These are phyloP conservation scores for Telmatochromis sp. DNA, from an alignment of 2,113 vertebrate genomes.

Conservation along the genomic window DNA sequence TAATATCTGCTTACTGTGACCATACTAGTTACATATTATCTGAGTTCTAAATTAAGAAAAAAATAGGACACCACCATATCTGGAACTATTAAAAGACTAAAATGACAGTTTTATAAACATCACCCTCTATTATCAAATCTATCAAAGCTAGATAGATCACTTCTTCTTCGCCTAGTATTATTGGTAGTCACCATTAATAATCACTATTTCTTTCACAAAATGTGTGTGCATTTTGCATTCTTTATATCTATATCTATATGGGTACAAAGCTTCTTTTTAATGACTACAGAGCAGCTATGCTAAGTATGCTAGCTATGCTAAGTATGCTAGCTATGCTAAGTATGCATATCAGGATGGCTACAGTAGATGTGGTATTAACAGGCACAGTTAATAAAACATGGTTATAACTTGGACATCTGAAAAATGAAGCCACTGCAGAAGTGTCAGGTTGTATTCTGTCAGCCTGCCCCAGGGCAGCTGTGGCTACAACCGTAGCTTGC, in stretches of 20 bases:
- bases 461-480: too few relatives aligned
- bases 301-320: not conserved
- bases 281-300: not conserved
- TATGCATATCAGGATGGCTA: not conserved
- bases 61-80: not conserved
- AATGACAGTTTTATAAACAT: not conserved
- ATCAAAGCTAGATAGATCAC: not conserved
- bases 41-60: not conserved
- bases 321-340: not conserved
- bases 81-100: not conserved
- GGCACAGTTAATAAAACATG: not conserved
- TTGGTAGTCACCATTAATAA: not conserved
- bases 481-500: too few relatives aligned
- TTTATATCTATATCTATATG: not conserved
- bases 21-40: not conserved
- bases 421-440: not conserved
- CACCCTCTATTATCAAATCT: rapidly evolving
- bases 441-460: too few relatives aligned
- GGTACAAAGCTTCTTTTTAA: not conserved
- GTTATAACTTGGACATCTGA: not conserved
- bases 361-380: not conserved
- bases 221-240: not conserved
- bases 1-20: not conserved
- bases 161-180: not conserved
- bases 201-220: not conserved